Conservation (phyloP, 1,140 invertebrate species). For the Drosophila nebulosa region DNA sequence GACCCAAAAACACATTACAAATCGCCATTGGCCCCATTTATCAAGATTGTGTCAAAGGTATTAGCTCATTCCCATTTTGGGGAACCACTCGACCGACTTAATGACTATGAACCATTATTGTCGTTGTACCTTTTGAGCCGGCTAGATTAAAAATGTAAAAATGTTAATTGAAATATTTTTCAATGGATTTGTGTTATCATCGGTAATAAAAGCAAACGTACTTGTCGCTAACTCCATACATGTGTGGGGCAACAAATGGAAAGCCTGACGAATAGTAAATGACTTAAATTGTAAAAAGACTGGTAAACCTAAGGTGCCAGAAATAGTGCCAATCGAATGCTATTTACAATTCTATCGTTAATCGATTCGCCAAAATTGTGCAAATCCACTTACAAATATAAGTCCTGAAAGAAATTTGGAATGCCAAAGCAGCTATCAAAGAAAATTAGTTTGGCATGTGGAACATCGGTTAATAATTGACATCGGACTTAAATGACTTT, state of each 20-base stretch:
- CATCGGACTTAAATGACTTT: too few relatives aligned
- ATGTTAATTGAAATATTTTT: not conserved
- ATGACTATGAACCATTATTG: constrained; percentile 21
- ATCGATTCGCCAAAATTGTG: too few relatives aligned
- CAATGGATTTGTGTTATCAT: not conserved
- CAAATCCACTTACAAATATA: too few relatives aligned
- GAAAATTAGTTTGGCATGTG: too few relatives aligned
- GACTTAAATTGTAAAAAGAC: not conserved
- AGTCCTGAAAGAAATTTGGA: too few relatives aligned
- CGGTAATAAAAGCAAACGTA: not conserved
- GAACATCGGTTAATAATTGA: too few relatives aligned
- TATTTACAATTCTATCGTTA: too few relatives aligned
- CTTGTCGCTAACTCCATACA: not conserved
- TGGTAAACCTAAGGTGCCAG: too few relatives aligned
- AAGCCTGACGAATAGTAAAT: not conserved
- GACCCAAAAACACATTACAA: constrained; percentile 2
- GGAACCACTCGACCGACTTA: constrained; percentile 24
- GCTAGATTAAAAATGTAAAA: not conserved
- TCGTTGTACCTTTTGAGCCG: not conserved
- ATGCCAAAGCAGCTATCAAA: too few relatives aligned
- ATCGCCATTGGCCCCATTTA: constrained; percentile 32
- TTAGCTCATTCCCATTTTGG: constrained; percentile 39
- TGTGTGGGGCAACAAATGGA: not conserved
- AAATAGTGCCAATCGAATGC: too few relatives aligned
- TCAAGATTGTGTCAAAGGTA: constrained; percentile 53